Percentiles rank a stretch among this genome's conserved stretches.
Conservation (phyloP, 1,140 invertebrate genomes). For the Drosophila oshimai region DNA sequence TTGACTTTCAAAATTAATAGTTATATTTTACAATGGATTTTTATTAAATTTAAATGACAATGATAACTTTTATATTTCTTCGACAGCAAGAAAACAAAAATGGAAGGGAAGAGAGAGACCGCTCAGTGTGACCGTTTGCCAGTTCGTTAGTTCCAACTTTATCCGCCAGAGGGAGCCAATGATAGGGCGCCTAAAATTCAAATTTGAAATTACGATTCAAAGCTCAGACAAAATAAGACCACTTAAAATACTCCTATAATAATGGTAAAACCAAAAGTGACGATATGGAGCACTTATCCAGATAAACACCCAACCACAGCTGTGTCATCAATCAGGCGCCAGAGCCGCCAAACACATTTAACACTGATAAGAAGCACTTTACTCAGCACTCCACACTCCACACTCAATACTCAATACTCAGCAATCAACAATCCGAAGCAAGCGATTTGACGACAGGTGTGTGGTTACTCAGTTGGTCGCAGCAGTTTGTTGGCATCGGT, state of each 20-base stretch:
- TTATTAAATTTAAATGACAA: no score
- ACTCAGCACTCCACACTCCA: constrained; percentile 10
- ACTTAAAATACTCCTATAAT: no score
- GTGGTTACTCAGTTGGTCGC: constrained; percentile 54
- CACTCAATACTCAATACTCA: background rate
- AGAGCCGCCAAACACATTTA: constrained; percentile 14
- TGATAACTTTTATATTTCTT: no score
- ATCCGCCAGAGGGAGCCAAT: background rate
- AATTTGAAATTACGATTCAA: background rate
- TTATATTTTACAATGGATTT: no score
- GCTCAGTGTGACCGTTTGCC: no score
- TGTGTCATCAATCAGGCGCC: constrained; percentile 23
- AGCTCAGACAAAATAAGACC: no score
- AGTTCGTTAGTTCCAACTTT: background rate
- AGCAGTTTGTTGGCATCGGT: constrained; percentile 44
- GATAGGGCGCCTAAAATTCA: background rate
- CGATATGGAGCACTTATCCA: no score
- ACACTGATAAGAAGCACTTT: constrained; percentile 18
- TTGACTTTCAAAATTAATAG: no score
- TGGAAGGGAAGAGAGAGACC: background rate
- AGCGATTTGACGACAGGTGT: constrained; percentile 26
- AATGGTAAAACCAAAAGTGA: no score
- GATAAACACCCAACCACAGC: no score
- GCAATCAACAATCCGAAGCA: constrained; percentile 32
- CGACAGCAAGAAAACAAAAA: background rate